Evolutionary conservation across 2,797 vertebrate genomes (phyloP).

Genomic region (Chelon labrosus): DNA sequence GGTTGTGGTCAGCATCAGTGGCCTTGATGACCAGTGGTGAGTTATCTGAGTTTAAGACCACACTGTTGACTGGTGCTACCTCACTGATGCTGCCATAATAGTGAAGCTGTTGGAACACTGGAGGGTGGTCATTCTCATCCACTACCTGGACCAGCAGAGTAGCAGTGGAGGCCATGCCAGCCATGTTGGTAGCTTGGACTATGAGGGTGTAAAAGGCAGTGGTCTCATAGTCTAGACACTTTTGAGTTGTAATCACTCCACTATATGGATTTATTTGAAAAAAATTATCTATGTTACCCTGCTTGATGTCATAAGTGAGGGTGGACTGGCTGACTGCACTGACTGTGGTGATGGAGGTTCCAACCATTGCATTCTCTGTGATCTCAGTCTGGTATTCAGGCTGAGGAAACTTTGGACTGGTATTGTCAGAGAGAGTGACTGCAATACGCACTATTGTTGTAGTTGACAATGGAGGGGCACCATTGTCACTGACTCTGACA

Average conservation of each 20-base stretch:
- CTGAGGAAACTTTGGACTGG: slow-evolving; percentile 92
- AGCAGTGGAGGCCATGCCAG: slow-evolving; percentile 93
- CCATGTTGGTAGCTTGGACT: slow-evolving; percentile 95
- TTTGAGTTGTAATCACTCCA: slow-evolving; percentile 93
- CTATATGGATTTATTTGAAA: slow-evolving; percentile 97
- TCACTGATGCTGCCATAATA: slow-evolving; percentile 94
- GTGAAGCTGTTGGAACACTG: slow-evolving; percentile 91
- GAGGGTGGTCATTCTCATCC: slow-evolving; percentile 96
- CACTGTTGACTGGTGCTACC: slow-evolving; percentile 92
- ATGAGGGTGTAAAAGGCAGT: slow-evolving; percentile 87
- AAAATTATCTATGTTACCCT: slow-evolving; percentile 86
- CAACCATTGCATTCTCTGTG: slow-evolving; percentile 89
- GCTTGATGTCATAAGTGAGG: slow-evolving; percentile 92
- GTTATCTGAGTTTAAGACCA: slow-evolving; percentile 88
- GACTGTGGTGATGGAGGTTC: slow-evolving; percentile 91
- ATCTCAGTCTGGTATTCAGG: slow-evolving; percentile 94
- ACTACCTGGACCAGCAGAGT: slow-evolving; percentile 90
- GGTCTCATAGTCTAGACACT: slow-evolving; percentile 90
- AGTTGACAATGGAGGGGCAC: slow-evolving; percentile 91
- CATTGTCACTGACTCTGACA: slow-evolving; percentile 91
- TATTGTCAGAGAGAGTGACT: slow-evolving; percentile 94
- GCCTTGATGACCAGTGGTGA: slow-evolving; percentile 94
- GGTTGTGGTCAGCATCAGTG: slow-evolving; percentile 93
- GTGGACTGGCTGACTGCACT: slow-evolving; percentile 95
- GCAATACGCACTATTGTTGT: slow-evolving; percentile 92